Base-by-base conservation (phyloP, 2,888 invertebrate genomes). In the Zygothrica quintamaculata region DNA sequence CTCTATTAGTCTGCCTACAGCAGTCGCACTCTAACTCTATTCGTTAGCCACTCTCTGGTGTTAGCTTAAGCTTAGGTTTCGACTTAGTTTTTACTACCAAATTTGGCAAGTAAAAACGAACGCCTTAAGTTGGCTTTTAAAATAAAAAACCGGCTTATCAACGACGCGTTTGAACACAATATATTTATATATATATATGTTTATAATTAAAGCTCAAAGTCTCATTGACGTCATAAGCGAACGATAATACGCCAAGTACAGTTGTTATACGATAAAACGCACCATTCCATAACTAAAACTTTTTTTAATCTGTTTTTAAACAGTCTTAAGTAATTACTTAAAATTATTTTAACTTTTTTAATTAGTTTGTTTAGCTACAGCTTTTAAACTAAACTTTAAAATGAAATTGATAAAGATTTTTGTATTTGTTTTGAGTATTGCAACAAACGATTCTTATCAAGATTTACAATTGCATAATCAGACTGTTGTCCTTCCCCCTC, bases 131-230 rank as follows among this genome's bases (percentile, higher is more conserved):
- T 25, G 16, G 52, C 34, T 39, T 58, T 46, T 3, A 22, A 22
- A n/a, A 34, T 4, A 39, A 43, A 46, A 84, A 79, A 78, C 86
- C 84, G 84, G 79, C 74, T 84, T 77, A 57, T 69, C 64, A 37
- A 42, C 39, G 5, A 13, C 6, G 18, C 16, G 8, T 18, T 18
- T 7, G 13, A 18, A 3, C 39, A 16, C 4, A 9, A 39, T 13
- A 18, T 39, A 7, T 9, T 7, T 9, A 5, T n/a, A 29, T n/a
- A 1, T 7, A 31, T 37, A 9, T 3, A 15, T 6, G 6, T 26
- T 3, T 43, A 36, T 37, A 25, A 18, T 18, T 42, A 7, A 25
- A 43, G 22, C 46, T 8, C 13, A 26, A 48, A 43, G 16, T 37
- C 44, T 15, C 9, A 47, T 40, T 56, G 56, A 56, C 56, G 56